These are phyloP conservation scores for Scrobipalpa costella DNA, from an alignment of 2,888 invertebrate genomes.

Conservation along the genomic window DNA sequence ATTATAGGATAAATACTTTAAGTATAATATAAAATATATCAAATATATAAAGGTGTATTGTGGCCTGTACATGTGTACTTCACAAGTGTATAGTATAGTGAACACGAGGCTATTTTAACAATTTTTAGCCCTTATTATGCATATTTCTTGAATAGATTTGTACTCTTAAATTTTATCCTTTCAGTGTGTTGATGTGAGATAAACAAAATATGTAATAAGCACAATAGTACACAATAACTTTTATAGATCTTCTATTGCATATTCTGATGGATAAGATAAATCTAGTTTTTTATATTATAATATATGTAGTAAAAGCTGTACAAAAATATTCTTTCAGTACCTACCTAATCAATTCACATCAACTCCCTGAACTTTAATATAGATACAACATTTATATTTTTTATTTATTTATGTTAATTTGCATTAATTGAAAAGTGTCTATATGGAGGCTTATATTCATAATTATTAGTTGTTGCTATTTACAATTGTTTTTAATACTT, in stretches of 20 bases:
- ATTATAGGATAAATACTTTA: slow-evolving; percentile 48
- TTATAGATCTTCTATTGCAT: not conserved
- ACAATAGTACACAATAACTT: not conserved
- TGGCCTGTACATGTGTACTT: slow-evolving; percentile 40
- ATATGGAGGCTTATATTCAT: slow-evolving; percentile 67
- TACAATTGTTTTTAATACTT: slow-evolving; percentile 70
- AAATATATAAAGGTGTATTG: slow-evolving; percentile 43
- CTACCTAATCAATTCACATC: slow-evolving; percentile 7
- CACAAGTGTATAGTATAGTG: slow-evolving; percentile 44
- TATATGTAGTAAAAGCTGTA: not conserved
- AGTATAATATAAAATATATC: slow-evolving; percentile 31
- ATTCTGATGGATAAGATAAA: not conserved
- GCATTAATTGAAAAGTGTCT: slow-evolving; percentile 51
- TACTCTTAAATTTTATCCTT: slow-evolving; percentile 52
- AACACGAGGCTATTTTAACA: slow-evolving; percentile 57
- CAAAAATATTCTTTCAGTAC: not conserved
- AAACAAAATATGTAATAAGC: not conserved
- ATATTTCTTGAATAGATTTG: slow-evolving; percentile 34
- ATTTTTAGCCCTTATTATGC: slow-evolving; percentile 42
- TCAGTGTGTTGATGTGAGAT: slow-evolving; percentile 18
- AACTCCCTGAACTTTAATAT: slow-evolving; percentile 32
- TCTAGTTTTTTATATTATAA: slow-evolving; percentile 1
- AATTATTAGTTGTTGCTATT: slow-evolving; percentile 72
- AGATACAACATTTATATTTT: slow-evolving; percentile 43
- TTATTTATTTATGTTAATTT: slow-evolving; percentile 58